Conservation (phyloP, 2,113 vertebrate genomes). For the Datnioides undecimradiatus region DNA sequence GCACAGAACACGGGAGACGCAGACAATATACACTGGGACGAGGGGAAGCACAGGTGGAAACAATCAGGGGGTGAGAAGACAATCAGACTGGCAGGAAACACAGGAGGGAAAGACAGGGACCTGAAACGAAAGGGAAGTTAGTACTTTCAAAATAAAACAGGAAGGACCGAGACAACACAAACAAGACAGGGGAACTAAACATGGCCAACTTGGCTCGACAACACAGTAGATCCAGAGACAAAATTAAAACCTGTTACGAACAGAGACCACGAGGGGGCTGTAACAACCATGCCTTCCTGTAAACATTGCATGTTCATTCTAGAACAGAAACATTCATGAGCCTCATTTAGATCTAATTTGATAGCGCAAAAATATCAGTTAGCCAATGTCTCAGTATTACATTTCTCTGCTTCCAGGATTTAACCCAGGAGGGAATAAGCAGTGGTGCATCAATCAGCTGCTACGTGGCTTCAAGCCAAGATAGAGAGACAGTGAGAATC, state of each 20-base stretch:
- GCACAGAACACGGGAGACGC: too few species aligned
- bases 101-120: too few species aligned
- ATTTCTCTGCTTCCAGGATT: slow-evolving; percentile 38
- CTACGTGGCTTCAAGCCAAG: slow-evolving; percentile 37
- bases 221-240: not conserved
- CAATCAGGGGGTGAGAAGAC: too few species aligned
- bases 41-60: too few species aligned
- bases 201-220: not conserved
- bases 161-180: too few species aligned
- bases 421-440: accelerated
- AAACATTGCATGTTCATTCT: not conserved
- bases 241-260: not conserved
- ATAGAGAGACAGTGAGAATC: slow-evolving; percentile 37
- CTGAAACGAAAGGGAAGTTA: too few species aligned
- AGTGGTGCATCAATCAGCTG: slow-evolving; percentile 11
- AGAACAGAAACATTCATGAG: not conserved
- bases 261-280: accelerated
- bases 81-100: too few species aligned
- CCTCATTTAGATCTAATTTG: not conserved
- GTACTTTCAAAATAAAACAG: too few species aligned
- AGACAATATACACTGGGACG: too few species aligned
- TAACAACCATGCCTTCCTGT: not conserved
- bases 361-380: not conserved
- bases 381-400: too few species aligned
- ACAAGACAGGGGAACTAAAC: too few species aligned